Conservation (phyloP, 2,113 vertebrate species). For the Eudyptes chrysolophus region DNA sequence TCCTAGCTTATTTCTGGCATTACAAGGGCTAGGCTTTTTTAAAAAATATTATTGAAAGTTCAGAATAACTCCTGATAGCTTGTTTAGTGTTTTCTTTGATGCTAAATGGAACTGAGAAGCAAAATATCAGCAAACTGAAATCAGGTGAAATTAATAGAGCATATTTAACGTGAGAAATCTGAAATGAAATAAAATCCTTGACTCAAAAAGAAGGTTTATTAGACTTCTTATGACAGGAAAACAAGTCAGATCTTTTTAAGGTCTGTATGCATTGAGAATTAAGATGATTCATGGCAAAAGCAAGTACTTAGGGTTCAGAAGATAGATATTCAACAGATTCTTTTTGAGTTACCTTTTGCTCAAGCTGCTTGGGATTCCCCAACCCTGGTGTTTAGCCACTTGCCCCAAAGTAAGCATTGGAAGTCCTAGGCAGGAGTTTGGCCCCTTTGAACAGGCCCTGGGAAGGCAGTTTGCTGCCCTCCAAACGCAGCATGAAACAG, state of each 20-base stretch:
- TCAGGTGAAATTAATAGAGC: not conserved
- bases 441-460: not conserved
- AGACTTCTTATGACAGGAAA: not conserved
- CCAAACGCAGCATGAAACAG: not conserved
- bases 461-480: not conserved
- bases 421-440: not conserved
- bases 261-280: not conserved
- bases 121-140: conserved; percentile 10
- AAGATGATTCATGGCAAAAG: not conserved
- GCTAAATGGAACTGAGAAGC: not conserved
- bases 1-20: not conserved
- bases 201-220: conserved; percentile 13
- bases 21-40: not conserved
- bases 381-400: not conserved
- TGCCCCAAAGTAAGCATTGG: not conserved
- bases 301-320: not conserved
- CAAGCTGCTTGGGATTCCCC: not conserved
- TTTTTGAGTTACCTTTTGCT: not conserved
- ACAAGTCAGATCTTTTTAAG: not conserved
- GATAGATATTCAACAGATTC: not conserved
- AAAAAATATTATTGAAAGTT: not conserved
- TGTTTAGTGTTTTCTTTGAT: not conserved
- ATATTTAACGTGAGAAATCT: conserved; percentile 17
- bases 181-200: conserved; percentile 24
- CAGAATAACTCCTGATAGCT: not conserved